Percentiles rank a stretch among this genome's conserved stretches.
phyloP scores from a whole-genome alignment of 23 tunicate species.

The Ascidia mentula region DNA sequence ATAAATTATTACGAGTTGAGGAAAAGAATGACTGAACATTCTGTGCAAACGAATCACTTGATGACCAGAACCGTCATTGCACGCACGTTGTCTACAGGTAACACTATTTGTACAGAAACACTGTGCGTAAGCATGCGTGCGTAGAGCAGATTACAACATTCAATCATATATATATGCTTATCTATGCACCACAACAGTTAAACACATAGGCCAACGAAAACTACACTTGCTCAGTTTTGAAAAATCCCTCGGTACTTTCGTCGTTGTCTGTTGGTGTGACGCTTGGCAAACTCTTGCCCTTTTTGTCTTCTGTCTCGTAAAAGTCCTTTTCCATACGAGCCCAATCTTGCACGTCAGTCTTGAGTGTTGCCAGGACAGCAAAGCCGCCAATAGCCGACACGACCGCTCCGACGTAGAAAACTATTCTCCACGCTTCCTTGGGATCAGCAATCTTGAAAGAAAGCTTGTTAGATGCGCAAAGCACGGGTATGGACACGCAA shows the following conservation, averaged over 20 bases:
- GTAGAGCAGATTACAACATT: not conserved
- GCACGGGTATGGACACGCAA: not conserved
- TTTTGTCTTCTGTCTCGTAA: slow-evolving; percentile 12
- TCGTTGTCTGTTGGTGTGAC: not conserved
- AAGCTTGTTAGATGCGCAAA: not conserved
- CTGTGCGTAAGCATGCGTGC: not conserved
- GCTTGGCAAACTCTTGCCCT: not conserved
- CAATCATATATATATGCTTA: too few species aligned
- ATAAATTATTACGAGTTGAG: too few species aligned
- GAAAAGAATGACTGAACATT: not conserved
- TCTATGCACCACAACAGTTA: not conserved
- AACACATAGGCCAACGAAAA: not conserved
- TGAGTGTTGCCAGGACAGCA: slow-evolving; percentile 46
- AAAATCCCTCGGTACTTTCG: not conserved
- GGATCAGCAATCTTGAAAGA: slow-evolving; percentile 24
- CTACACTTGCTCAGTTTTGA: slow-evolving; percentile 1
- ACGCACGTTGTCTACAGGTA: not conserved
- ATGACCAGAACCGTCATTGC: slow-evolving; percentile 4
- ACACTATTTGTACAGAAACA: slow-evolving; percentile 6
- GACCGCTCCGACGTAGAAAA: slow-evolving; percentile 55
- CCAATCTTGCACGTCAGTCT: slow-evolving; percentile 52
- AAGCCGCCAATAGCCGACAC: slow-evolving; percentile 60
- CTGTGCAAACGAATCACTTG: slow-evolving; percentile 11
- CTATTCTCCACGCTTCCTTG: slow-evolving; percentile 62
- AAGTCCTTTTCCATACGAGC: slow-evolving; percentile 31